Conservation (phyloP, 2,113 vertebrate species). For the Otocyon megalotis region DNA sequence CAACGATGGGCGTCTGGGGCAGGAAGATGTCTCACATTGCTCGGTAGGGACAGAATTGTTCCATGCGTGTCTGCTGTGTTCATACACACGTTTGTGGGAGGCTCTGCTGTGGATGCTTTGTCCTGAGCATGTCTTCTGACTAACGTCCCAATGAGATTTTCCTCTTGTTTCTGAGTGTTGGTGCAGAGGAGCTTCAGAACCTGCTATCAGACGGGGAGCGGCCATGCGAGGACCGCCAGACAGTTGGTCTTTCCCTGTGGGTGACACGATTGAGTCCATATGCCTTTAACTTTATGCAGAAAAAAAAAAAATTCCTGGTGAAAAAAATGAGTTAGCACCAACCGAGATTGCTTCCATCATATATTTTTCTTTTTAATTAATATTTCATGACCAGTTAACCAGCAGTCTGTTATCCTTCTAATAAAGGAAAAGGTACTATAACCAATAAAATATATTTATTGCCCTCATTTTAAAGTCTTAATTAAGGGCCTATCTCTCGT, state of each 20-base stretch:
- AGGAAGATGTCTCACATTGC: neutral
- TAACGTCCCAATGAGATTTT: neutral
- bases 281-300: constrained; percentile 41
- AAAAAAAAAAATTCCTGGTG: constrained; percentile 30
- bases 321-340: constrained; percentile 64
- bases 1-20: neutral
- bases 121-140: neutral
- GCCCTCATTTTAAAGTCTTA: constrained; percentile 86
- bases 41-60: neutral
- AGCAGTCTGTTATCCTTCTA: constrained; percentile 85
- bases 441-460: constrained; percentile 89
- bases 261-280: neutral
- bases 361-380: constrained; percentile 88
- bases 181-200: neutral
- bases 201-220: neutral
- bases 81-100: too few relatives aligned
- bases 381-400: constrained; percentile 88
- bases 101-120: neutral
- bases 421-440: constrained; percentile 83
- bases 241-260: neutral
- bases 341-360: constrained; percentile 77
- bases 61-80: neutral
- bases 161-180: neutral
- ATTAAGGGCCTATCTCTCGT: constrained; percentile 83
- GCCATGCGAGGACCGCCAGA: neutral